Conservation (phyloP, 2,888 invertebrate species). For the Lydus trimaculatus region DNA sequence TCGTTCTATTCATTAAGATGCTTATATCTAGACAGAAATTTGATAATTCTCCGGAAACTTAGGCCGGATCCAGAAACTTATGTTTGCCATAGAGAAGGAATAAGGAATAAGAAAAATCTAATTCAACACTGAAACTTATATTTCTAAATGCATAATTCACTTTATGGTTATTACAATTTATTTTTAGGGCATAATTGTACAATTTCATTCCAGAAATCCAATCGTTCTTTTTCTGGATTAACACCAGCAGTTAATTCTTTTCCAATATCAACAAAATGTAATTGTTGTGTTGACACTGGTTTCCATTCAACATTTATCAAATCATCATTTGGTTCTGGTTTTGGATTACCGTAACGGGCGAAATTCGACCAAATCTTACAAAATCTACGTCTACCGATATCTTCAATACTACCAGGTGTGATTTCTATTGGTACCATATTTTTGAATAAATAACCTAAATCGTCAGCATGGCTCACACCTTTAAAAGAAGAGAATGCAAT, state of each 20-base stretch:
- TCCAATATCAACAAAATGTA: conserved; percentile 41
- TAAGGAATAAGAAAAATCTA: too few species aligned
- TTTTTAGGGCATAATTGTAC: conserved; percentile 6
- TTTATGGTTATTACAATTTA: not conserved
- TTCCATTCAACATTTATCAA: conserved; percentile 36
- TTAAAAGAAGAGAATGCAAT: conserved; percentile 32
- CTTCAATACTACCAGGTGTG: conserved; percentile 42
- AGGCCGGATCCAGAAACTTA: too few species aligned
- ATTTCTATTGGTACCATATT: conserved; percentile 32
- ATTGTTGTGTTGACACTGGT: conserved; percentile 24
- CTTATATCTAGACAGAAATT: too few species aligned
- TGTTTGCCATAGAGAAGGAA: too few species aligned
- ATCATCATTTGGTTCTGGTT: conserved; percentile 27
- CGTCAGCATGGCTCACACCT: conserved; percentile 43
- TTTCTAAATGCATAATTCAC: not conserved
- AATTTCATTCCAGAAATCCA: conserved; percentile 44
- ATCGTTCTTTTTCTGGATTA: conserved; percentile 39
- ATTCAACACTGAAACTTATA: too few species aligned
- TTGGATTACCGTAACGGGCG: conserved; percentile 43
- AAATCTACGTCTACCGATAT: conserved; percentile 38
- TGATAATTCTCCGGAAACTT: too few species aligned
- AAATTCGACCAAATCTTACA: conserved; percentile 49
- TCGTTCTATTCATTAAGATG: too few species aligned
- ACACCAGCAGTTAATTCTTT: conserved; percentile 36
- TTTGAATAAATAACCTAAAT: conserved; percentile 45